phyloP scores from a whole-genome alignment of 2,113 vertebrate genomes.

The Datnioides undecimradiatus region DNA sequence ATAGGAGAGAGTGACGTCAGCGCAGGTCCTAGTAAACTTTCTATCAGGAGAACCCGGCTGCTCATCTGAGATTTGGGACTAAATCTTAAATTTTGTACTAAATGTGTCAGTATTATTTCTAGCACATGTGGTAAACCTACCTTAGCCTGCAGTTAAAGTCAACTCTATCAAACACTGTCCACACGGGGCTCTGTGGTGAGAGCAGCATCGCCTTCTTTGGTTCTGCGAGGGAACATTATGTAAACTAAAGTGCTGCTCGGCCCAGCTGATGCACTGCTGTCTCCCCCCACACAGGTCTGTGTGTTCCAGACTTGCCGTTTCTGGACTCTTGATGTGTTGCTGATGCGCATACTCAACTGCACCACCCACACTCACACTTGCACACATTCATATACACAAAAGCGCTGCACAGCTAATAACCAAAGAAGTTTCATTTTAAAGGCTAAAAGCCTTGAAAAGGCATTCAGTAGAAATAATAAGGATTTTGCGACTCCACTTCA shows the following conservation, averaged over 20 bases:
- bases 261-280: background rate
- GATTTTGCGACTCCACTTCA: constrained; percentile 22
- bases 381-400: background rate
- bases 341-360: background rate
- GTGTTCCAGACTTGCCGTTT: background rate
- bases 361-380: constrained; percentile 16
- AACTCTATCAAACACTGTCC: background rate
- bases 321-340: constrained; percentile 27
- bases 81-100: constrained; percentile 4
- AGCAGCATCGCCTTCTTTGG: background rate
- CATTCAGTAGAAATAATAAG: constrained; percentile 15
- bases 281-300: background rate
- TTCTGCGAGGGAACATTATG: background rate
- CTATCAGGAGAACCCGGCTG: constrained; percentile 4
- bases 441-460: constrained; percentile 22
- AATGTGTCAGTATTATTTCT: background rate
- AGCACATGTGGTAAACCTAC: background rate
- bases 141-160: background rate
- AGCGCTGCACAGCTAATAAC: background rate
- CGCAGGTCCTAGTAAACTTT: background rate
- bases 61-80: background rate
- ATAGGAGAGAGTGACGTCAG: background rate
- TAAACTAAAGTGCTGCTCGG: constrained; percentile 4
- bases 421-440: constrained; percentile 23
- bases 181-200: background rate